Evolutionary conservation across 2,888 invertebrate genomes (phyloP).

Genomic region (Drosophila borborema): DNA sequence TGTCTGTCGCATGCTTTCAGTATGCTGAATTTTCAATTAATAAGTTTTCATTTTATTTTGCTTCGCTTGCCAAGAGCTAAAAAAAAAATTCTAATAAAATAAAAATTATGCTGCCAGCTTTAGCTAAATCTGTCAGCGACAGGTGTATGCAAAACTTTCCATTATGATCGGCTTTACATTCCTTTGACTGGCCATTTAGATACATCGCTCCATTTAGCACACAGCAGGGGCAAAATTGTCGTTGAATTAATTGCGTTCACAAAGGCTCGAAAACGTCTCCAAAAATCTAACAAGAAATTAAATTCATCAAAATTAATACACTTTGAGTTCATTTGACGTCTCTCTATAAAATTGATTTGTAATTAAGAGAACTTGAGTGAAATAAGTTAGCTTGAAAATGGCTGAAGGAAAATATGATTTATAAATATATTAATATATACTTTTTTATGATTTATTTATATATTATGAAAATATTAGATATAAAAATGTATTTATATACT

Average conservation of each 20-base stretch:
- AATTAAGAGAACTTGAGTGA: background rate
- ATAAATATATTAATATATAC: background rate
- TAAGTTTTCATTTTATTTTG: constrained; percentile 62
- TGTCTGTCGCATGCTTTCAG: constrained; percentile 26
- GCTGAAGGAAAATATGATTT: background rate
- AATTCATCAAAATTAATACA: background rate
- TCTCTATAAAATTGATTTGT: background rate
- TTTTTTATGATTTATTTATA: too few species aligned
- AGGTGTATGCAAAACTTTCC: constrained; percentile 54
- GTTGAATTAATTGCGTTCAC: constrained; percentile 3
- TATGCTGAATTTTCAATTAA: constrained; percentile 68
- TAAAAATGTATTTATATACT: background rate
- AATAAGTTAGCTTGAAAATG: too few species aligned
- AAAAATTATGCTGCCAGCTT: constrained; percentile 29
- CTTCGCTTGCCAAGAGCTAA: background rate
- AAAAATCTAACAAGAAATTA: background rate
- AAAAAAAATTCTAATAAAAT: background rate
- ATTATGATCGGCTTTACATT: constrained; percentile 24
- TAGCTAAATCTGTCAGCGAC: constrained; percentile 61
- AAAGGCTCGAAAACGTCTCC: background rate
- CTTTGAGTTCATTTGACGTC: background rate
- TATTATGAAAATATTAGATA: too few species aligned
- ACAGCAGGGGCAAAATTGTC: constrained; percentile 3
- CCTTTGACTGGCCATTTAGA: constrained; percentile 25
- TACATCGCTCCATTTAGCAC: constrained; percentile 14